These are phyloP conservation scores for Littorina saxatilis DNA, from an alignment of 1,140 invertebrate species.

Conservation along the genomic window DNA sequence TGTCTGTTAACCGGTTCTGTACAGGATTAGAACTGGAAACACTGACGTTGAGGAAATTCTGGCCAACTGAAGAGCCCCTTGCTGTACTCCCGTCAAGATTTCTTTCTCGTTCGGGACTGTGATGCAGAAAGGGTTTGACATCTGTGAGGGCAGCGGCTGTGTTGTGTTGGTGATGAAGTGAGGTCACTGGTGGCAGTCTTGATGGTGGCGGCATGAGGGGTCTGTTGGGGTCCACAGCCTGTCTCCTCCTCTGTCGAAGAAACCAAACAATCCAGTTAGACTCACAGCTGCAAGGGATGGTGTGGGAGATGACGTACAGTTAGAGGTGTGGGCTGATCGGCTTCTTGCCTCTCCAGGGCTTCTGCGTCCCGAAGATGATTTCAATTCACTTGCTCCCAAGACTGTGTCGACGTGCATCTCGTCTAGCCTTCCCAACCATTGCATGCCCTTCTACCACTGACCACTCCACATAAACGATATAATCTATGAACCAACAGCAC, in stretches of 20 bases:
- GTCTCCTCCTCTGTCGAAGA: slow-evolving; percentile 4
- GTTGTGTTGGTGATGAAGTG: neutral
- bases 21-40: neutral
- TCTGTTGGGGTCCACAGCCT: neutral
- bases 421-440: too few species aligned
- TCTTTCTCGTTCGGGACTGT: neutral
- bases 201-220: slow-evolving; percentile 1
- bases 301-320: too few species aligned
- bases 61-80: neutral
- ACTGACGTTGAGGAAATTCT: neutral
- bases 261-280: slow-evolving; percentile 20
- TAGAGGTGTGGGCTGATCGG: too few species aligned
- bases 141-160: neutral
- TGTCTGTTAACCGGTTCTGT: neutral
- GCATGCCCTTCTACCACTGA: too few species aligned
- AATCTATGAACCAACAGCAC: too few species aligned
- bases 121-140: slow-evolving; percentile 2
- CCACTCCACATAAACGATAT: too few species aligned
- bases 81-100: neutral
- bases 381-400: too few species aligned
- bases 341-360: too few species aligned
- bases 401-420: too few species aligned
- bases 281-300: neutral
- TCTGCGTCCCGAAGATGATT: too few species aligned
- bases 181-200: neutral